Conservation (phyloP, 1,140 invertebrate genomes). For the Aradophagus sp. region DNA sequence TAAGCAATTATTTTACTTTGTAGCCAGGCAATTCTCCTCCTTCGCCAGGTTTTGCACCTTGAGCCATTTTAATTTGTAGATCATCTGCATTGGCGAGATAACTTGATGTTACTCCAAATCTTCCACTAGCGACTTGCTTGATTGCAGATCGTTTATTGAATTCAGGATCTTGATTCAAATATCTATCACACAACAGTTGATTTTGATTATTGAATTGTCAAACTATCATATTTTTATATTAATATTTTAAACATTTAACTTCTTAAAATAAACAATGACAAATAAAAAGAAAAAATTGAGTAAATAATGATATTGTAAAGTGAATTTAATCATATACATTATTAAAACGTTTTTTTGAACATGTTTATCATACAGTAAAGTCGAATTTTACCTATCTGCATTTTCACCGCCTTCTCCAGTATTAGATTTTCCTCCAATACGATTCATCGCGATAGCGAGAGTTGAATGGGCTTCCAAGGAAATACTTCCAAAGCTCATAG, state of each 20-base stretch:
- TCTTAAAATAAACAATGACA: no score
- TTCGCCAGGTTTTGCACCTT: slow-evolving; percentile 97
- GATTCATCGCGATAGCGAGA: slow-evolving; percentile 97
- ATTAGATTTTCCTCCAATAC: slow-evolving; percentile 95
- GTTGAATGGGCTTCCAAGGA: slow-evolving; percentile 95
- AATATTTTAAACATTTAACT: no score
- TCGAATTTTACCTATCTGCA: slow-evolving; percentile 86
- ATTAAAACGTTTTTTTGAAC: no score
- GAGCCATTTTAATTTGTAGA: slow-evolving; percentile 99
- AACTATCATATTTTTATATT: no score
- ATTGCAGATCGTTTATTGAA: slow-evolving; percentile 87
- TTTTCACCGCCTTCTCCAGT: slow-evolving; percentile 97
- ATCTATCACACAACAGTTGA: slow-evolving; percentile 50
- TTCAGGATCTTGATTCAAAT: slow-evolving; percentile 83
- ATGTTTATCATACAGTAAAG: no score
- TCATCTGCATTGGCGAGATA: slow-evolving; percentile 98
- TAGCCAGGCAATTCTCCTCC: slow-evolving; percentile 95
- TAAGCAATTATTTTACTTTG: no score
- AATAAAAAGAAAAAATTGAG: no score
- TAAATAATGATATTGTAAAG: no score
- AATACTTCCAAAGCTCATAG: slow-evolving; percentile 96
- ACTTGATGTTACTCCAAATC: slow-evolving; percentile 98
- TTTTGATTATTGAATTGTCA: no score
- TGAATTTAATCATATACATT: no score
- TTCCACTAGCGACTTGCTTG: slow-evolving; percentile 96